These are phyloP conservation scores for Morbakka virulenta DNA, from an alignment of 30 jellyfish, hydroid and myxozoan species.

Conservation along the genomic window DNA sequence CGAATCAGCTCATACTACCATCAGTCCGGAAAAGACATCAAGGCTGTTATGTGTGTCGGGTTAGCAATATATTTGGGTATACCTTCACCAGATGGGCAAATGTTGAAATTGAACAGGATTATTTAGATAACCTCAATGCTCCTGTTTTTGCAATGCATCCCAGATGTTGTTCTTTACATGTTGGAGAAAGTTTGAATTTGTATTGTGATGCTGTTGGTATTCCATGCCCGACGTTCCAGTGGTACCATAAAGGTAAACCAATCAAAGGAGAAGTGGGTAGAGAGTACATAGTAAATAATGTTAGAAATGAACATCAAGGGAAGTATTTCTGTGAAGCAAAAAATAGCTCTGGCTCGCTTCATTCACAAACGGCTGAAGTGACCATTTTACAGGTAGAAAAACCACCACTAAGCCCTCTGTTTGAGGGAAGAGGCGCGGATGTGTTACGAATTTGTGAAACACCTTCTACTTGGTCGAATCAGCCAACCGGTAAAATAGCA, in stretches of 20 bases:
- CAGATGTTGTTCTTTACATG: conserved; percentile 24
- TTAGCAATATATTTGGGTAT: conserved; percentile 40
- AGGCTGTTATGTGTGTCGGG: conserved; percentile 75
- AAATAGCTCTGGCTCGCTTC: conserved; percentile 57
- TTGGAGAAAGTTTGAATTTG: conserved; percentile 50
- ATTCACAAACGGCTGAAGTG: conserved; percentile 53
- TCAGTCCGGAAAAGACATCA: conserved; percentile 6
- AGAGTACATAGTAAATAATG: conserved; percentile 10
- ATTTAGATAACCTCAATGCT: conserved; percentile 5
- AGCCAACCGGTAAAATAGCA: conserved; percentile 80
- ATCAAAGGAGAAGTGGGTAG: conserved; percentile 48
- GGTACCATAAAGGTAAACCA: conserved; percentile 54
- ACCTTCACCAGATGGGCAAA: conserved; percentile 68
- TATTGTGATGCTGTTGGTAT: conserved; percentile 86
- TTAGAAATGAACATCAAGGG: conserved; percentile 47
- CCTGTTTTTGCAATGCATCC: conserved; percentile 85
- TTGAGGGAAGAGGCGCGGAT: not conserved
- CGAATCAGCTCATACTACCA: conserved; percentile 15
- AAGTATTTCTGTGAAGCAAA: conserved; percentile 58
- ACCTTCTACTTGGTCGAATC: no score
- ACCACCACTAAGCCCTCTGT: conserved; percentile 3
- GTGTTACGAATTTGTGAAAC: no score
- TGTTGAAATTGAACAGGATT: conserved; percentile 46
- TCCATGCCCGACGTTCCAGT: conserved; percentile 83
- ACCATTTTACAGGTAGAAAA: conserved; percentile 30